Conservation (phyloP, 2,888 invertebrate genomes). For the Dilophus febrilis region DNA sequence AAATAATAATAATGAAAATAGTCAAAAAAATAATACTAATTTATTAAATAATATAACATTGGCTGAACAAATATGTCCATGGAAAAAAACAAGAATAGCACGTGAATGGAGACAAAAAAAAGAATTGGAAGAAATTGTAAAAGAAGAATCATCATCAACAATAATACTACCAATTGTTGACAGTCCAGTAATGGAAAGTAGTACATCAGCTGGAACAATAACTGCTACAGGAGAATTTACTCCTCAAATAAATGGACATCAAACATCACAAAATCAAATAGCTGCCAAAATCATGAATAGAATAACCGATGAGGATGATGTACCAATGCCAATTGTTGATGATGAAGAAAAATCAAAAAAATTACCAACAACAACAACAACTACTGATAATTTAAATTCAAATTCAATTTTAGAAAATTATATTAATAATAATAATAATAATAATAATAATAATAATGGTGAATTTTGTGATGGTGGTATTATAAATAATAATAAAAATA, state of each 20-base stretch:
- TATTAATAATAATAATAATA: too few species aligned
- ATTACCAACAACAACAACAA: background rate
- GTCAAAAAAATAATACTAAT: slow-evolving; percentile 3
- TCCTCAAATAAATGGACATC: too few species aligned
- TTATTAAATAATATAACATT: slow-evolving; percentile 1
- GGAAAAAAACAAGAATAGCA: slow-evolving; percentile 30
- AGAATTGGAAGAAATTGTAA: background rate
- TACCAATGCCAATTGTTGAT: background rate
- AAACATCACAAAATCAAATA: too few species aligned
- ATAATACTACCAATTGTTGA: too few species aligned
- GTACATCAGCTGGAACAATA: too few species aligned
- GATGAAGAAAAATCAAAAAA: background rate
- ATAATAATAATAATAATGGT: too few species aligned
- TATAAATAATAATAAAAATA: too few species aligned
- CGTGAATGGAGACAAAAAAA: slow-evolving; percentile 19
- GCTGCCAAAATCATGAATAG: background rate
- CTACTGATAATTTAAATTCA: background rate
- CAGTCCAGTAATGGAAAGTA: too few species aligned
- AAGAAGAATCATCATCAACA: background rate
- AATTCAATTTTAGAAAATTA: slow-evolving; percentile 1
- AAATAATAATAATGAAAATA: slow-evolving; percentile 2
- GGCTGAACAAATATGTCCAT: slow-evolving; percentile 19
- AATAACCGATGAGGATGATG: background rate
- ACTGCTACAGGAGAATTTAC: too few species aligned
- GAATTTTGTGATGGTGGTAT: too few species aligned